Conservation (phyloP, 2,797 vertebrate species). For the Gymnopithys bicolor region DNA sequence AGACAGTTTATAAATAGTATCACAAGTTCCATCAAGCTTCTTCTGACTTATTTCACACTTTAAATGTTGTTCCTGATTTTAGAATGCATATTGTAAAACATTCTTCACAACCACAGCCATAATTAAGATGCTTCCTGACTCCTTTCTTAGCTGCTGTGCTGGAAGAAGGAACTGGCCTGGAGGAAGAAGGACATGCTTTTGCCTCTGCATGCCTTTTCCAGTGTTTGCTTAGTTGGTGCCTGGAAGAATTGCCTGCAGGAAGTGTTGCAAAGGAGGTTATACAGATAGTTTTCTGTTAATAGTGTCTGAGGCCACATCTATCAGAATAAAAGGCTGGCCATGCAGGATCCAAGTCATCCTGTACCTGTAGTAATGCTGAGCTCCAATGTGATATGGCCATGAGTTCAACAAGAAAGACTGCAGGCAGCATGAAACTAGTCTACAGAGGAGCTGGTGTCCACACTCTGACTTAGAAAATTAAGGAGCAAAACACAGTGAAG, state of each 20-base stretch:
- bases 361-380: not conserved
- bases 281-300: not conserved
- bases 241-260: not conserved
- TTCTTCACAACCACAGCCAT: not conserved
- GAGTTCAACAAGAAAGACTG: not conserved
- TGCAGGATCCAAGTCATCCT: not conserved
- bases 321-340: not conserved
- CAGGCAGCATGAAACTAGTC: not conserved
- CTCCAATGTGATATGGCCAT: not conserved
- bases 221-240: not conserved
- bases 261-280: not conserved
- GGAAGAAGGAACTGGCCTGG: not conserved
- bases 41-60: not conserved
- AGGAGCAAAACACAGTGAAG: not conserved
- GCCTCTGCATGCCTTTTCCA: not conserved
- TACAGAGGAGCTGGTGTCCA: rapidly evolving
- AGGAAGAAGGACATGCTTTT: not conserved
- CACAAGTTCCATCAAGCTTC: not conserved
- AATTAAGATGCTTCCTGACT: not conserved
- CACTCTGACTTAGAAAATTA: not conserved
- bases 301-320: not conserved
- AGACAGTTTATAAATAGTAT: not conserved
- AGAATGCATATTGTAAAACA: not conserved
- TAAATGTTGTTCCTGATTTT: not conserved
- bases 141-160: not conserved